A percentile compares a stretch with the other conserved stretches of the same genome.
Evolutionary conservation across 2,113 vertebrate species (phyloP).

Genomic region (Pogona vitticeps): DNA sequence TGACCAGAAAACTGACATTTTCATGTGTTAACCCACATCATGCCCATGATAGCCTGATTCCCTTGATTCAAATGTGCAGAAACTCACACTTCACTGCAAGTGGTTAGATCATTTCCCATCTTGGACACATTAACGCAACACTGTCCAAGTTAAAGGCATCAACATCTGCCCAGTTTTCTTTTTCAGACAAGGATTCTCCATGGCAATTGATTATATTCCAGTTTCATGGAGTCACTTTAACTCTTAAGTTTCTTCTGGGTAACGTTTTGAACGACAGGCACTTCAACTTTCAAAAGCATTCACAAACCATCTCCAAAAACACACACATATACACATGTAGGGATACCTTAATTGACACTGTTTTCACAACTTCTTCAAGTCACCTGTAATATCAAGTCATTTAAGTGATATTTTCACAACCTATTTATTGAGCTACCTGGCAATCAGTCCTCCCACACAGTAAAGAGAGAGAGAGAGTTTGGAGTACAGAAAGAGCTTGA

Average conservation of each 20-base stretch:
- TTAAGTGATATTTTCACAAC: constrained; percentile 74
- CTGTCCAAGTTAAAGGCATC: constrained; percentile 38
- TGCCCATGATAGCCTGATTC: not conserved
- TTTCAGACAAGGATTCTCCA: constrained; percentile 42
- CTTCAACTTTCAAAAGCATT: constrained; percentile 58
- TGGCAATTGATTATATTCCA: constrained; percentile 54
- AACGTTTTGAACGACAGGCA: constrained; percentile 51
- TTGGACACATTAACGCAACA: constrained; percentile 8
- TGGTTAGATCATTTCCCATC: not conserved
- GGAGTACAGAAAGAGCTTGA: constrained; percentile 57
- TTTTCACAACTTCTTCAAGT: constrained; percentile 72
- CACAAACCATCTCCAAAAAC: constrained; percentile 50
- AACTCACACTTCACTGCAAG: not conserved
- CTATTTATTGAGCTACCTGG: constrained; percentile 72
- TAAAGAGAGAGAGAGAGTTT: constrained; percentile 40
- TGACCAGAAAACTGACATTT: not conserved
- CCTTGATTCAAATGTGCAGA: not conserved
- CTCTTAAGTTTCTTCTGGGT: constrained; percentile 40
- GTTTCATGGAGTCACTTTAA: constrained; percentile 25
- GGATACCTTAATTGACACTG: constrained; percentile 68
- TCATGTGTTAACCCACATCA: not conserved
- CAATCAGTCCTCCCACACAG: constrained; percentile 71
- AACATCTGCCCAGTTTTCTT: constrained; percentile 35
- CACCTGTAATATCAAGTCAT: constrained; percentile 72
- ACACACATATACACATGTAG: constrained; percentile 31